Percentiles rank a stretch among this genome's conserved stretches.
phyloP scores from a whole-genome alignment of 2,888 invertebrate species.

The Byasa hedistus region DNA sequence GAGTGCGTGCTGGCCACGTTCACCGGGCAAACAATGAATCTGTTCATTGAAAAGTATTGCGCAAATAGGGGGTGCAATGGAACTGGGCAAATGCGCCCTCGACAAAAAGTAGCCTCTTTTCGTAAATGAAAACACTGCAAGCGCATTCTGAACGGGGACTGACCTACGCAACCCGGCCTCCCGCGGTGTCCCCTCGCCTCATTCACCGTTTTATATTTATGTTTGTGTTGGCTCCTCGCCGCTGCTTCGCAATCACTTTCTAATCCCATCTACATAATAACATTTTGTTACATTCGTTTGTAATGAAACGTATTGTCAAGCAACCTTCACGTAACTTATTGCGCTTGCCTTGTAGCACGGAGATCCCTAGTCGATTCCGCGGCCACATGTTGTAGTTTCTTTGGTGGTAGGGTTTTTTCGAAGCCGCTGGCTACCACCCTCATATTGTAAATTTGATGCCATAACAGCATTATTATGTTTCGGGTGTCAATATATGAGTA shows the following conservation, averaged over 20 bases:
- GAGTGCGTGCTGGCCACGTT: slow-evolving; percentile 36
- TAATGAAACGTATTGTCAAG: neutral
- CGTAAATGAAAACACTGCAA: slow-evolving; percentile 47
- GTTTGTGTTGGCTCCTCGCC: slow-evolving; percentile 18
- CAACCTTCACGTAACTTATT: neutral
- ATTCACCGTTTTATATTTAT: slow-evolving; percentile 32
- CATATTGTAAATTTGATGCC: too few species aligned
- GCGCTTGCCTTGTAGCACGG: too few species aligned
- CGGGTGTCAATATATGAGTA: too few species aligned
- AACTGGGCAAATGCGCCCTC: slow-evolving; percentile 47
- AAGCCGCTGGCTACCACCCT: too few species aligned
- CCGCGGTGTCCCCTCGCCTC: slow-evolving; percentile 31
- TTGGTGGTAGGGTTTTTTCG: too few species aligned
- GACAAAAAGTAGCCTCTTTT: slow-evolving; percentile 57
- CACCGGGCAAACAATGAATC: slow-evolving; percentile 55
- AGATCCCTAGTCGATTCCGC: too few species aligned
- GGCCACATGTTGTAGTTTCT: too few species aligned
- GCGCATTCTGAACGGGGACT: slow-evolving; percentile 30
- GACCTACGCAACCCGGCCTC: slow-evolving; percentile 40
- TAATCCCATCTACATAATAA: slow-evolving; percentile 9
- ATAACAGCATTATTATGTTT: too few species aligned
- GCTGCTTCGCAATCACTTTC: slow-evolving; percentile 9
- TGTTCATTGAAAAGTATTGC: slow-evolving; percentile 69
- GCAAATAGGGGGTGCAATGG: slow-evolving; percentile 61
- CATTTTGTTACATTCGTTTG: slow-evolving; percentile 1